A percentile compares a stretch with the other conserved stretches of the same genome.
Evolutionary conservation across 92 coral and sea anemone species (phyloP).

Genomic region (Muricea muricata): DNA sequence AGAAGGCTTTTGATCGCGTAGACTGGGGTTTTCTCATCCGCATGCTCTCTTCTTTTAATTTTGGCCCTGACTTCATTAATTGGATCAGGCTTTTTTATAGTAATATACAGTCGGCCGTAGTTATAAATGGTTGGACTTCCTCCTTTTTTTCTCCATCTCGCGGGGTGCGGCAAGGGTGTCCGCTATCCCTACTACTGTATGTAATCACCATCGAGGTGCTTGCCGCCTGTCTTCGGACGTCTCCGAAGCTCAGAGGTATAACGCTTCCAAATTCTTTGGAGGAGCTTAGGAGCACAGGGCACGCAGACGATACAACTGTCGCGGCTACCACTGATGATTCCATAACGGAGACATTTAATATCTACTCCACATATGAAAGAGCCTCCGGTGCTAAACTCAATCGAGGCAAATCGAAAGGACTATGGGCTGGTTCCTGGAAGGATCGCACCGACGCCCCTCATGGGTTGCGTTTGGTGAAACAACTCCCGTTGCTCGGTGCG

Average conservation of each 20-base stretch:
- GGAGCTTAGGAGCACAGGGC: neutral
- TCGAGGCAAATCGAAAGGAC: slow-evolving; percentile 31
- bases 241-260: slow-evolving; percentile 9
- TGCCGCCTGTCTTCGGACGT: too few relatives aligned
- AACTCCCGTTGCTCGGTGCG: slow-evolving; percentile 26
- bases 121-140: slow-evolving; percentile 25
- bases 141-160: neutral
- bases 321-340: neutral
- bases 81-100: slow-evolving; percentile 39
- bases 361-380: slow-evolving; percentile 2
- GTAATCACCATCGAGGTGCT: slow-evolving; percentile 21
- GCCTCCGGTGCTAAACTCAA: slow-evolving; percentile 51
- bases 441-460: slow-evolving; percentile 2
- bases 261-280: neutral
- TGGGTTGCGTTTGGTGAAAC: slow-evolving; percentile 34
- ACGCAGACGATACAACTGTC: slow-evolving; percentile 49
- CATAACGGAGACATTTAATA: neutral
- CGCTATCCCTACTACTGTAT: slow-evolving; percentile 45
- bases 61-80: slow-evolving; percentile 33
- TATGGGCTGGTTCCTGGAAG: slow-evolving; percentile 51
- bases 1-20: neutral
- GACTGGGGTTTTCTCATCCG: slow-evolving; percentile 32
- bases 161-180: slow-evolving; percentile 30
- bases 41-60: slow-evolving; percentile 10
- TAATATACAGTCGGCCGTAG: slow-evolving; percentile 1